Conservation (phyloP, 2,113 vertebrate species). For the Odontesthes bonariensis region DNA sequence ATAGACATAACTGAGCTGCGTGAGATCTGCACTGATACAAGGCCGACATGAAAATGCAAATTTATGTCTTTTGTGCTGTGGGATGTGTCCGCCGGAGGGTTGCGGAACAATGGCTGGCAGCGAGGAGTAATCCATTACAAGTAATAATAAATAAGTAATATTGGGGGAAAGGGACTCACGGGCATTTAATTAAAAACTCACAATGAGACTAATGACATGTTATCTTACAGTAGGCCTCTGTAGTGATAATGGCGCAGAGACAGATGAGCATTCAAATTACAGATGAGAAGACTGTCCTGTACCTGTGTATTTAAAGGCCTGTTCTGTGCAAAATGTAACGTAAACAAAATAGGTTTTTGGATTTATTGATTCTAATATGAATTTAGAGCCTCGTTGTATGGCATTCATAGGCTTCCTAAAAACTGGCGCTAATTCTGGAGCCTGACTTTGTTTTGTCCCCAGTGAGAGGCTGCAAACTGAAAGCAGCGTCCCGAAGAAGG, state of each 20-base stretch:
- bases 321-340: background rate
- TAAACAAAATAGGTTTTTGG: background rate
- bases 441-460: constrained; percentile 59
- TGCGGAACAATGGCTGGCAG: background rate
- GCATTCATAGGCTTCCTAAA: background rate
- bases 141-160: constrained; percentile 1
- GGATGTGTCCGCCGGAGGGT: background rate
- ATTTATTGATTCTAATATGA: background rate
- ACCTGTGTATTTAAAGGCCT: background rate
- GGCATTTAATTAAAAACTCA: constrained; percentile 34
- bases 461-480: constrained; percentile 26
- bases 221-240: constrained; percentile 7
- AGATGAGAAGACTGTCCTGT: background rate
- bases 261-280: background rate
- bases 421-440: constrained; percentile 41
- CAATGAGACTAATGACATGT: background rate
- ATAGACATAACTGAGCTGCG: constrained; percentile 24
- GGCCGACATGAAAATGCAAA: constrained; percentile 26
- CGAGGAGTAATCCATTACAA: constrained; percentile 19
- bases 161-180: background rate
- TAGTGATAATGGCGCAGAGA: background rate
- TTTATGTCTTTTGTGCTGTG: constrained; percentile 21
- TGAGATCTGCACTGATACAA: constrained; percentile 36
- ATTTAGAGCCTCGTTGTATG: background rate
- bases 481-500: constrained; percentile 18